Evolutionary conservation across 1,140 invertebrate species (phyloP).

Genomic region (Bursaphelenchus mucronatus): DNA sequence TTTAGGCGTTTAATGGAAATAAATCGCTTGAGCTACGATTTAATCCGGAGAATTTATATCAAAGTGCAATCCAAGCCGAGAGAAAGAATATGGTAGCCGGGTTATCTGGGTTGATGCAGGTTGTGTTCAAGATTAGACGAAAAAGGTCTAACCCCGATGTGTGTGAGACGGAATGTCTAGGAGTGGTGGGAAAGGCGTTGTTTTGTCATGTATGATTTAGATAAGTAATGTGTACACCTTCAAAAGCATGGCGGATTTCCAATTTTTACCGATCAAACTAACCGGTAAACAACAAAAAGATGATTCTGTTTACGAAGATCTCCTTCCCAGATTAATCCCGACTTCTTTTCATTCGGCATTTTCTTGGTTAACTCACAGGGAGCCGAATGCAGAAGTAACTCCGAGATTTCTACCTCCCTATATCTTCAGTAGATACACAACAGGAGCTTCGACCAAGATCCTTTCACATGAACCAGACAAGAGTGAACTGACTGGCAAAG

Average conservation of each 20-base stretch:
- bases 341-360: conserved; percentile 38
- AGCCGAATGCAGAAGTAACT: conserved; percentile 22
- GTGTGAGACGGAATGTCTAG: conserved; percentile 37
- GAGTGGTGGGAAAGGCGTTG: conserved; percentile 37
- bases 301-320: conserved; percentile 33
- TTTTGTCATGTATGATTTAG: conserved; percentile 30
- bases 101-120: conserved; percentile 45
- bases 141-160: conserved; percentile 32
- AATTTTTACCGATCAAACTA: conserved; percentile 50
- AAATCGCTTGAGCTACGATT: conserved; percentile 46
- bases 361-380: conserved; percentile 30
- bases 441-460: conserved; percentile 31
- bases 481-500: conserved; percentile 9
- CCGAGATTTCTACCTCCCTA: conserved; percentile 53
- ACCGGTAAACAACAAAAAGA: not conserved
- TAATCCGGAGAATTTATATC: conserved; percentile 49
- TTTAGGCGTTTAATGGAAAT: conserved; percentile 41
- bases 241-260: conserved; percentile 55
- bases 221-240: conserved; percentile 48
- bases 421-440: conserved; percentile 48
- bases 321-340: conserved; percentile 47
- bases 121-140: conserved; percentile 47
- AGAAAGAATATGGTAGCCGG: conserved; percentile 27
- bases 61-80: conserved; percentile 43
- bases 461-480: conserved; percentile 47